phyloP scores from a whole-genome alignment of 2,888 invertebrate genomes.

The Lacanobia wlatinum region DNA sequence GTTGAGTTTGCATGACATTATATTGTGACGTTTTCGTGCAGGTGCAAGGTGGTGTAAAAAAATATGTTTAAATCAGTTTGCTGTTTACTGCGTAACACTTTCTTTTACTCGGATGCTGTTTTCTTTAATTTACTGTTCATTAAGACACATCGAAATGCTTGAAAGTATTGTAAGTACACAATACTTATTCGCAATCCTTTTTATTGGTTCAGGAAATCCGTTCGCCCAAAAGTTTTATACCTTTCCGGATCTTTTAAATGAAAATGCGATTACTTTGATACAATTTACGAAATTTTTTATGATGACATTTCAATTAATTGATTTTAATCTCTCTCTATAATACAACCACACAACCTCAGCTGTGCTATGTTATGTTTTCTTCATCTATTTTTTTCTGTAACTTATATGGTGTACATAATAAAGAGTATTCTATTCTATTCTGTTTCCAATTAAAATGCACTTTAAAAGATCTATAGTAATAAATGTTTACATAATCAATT shows the following conservation, averaged over 20 bases:
- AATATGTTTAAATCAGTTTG: too few relatives aligned
- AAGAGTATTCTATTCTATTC: too few relatives aligned
- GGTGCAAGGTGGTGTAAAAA: too few relatives aligned
- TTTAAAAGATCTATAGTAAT: constrained; percentile 20
- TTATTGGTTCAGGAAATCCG: constrained; percentile 23
- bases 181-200: not conserved
- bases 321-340: constrained; percentile 17
- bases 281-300: not conserved
- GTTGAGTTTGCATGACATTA: too few relatives aligned
- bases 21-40: too few relatives aligned
- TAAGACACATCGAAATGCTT: not conserved
- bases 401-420: too few relatives aligned
- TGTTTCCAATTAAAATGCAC: constrained; percentile 33
- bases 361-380: too few relatives aligned
- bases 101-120: not conserved
- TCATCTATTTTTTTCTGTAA: too few relatives aligned
- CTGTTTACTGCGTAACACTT: not conserved
- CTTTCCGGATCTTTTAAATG: not conserved
- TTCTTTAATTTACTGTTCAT: not conserved
- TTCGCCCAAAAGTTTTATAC: not conserved
- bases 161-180: not conserved
- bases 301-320: not conserved
- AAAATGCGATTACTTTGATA: not conserved
- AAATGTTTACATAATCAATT: constrained; percentile 61
- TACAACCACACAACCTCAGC: constrained; percentile 5